Percentiles rank a stretch among this genome's conserved stretches.
Evolutionary conservation across 2,888 invertebrate genomes (phyloP).

Genomic region (Osedax fenrisi): DNA sequence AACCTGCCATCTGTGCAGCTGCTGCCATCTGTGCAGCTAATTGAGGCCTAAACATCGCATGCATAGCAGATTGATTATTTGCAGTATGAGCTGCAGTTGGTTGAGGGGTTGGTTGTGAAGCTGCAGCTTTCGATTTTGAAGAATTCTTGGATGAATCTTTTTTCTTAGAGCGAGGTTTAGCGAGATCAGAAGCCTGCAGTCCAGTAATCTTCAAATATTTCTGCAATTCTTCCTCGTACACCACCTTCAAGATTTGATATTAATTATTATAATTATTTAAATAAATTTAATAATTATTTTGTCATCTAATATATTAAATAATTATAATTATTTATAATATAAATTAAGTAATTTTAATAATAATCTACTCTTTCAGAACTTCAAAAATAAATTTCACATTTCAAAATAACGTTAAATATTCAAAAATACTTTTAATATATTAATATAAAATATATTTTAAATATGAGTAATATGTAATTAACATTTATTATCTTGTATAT

Average conservation of each 20-base stretch:
- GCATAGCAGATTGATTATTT: conserved; percentile 11
- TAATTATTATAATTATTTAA: background rate
- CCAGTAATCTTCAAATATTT: conserved; percentile 36
- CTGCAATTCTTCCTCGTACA: conserved; percentile 36
- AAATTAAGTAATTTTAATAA: too few relatives aligned
- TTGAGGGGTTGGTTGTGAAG: background rate
- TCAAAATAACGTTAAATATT: too few relatives aligned
- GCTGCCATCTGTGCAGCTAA: conserved; percentile 8
- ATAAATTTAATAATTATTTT: too few relatives aligned
- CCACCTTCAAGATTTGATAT: conserved; percentile 26
- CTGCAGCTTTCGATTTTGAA: background rate
- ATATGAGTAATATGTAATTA: too few relatives aligned
- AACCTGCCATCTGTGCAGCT: conserved; percentile 26
- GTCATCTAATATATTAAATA: too few relatives aligned
- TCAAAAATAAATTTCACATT: too few relatives aligned
- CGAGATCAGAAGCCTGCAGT: conserved; percentile 36
- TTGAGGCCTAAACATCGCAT: conserved; percentile 5
- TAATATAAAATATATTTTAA: too few relatives aligned
- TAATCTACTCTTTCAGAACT: too few relatives aligned
- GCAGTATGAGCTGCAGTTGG: background rate
- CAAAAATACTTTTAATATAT: too few relatives aligned
- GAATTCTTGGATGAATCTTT: conserved; percentile 6
- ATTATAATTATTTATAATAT: too few relatives aligned
- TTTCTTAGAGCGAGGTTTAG: conserved; percentile 29
- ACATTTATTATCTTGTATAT: too few relatives aligned